Evolutionary conservation across 2,888 invertebrate genomes (phyloP).

Genomic region (Tetragonula carbonaria): DNA sequence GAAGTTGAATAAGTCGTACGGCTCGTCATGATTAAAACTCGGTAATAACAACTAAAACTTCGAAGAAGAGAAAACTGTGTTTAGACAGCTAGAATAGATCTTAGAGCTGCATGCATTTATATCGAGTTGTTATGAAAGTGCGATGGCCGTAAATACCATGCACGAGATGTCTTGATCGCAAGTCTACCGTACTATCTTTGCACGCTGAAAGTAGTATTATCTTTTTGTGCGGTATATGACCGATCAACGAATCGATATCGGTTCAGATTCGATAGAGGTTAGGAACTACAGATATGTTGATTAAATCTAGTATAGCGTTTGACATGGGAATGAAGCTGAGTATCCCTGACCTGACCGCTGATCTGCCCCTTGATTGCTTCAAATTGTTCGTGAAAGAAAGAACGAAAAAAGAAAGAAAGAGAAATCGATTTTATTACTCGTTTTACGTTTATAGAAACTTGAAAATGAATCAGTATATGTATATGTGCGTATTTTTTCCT

Average conservation of each 20-base stretch:
- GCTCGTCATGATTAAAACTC: conserved; percentile 26
- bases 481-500: conserved; percentile 23
- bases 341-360: conserved; percentile 58
- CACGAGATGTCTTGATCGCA: conserved; percentile 56
- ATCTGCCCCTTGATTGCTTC: conserved; percentile 64
- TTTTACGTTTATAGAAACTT: conserved; percentile 30
- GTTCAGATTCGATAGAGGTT: conserved; percentile 63
- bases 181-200: conserved; percentile 57
- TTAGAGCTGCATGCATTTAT: conserved; percentile 80
- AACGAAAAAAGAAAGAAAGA: conserved; percentile 4
- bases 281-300: conserved; percentile 65
- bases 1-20: background rate
- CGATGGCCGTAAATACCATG: conserved; percentile 47
- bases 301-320: conserved; percentile 69
- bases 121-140: conserved; percentile 64
- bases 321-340: conserved; percentile 69
- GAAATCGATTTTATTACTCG: conserved; percentile 23
- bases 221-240: conserved; percentile 58
- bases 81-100: conserved; percentile 74
- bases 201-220: conserved; percentile 68
- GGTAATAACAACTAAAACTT: conserved; percentile 34
- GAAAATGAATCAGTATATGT: conserved; percentile 29
- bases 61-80: conserved; percentile 53
- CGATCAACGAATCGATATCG: conserved; percentile 57
- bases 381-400: conserved; percentile 38